Evolutionary conservation across 1,140 invertebrate genomes (phyloP), one percentile per base, ranked within the genome.

Genomic region (Samia ricini): DNA sequence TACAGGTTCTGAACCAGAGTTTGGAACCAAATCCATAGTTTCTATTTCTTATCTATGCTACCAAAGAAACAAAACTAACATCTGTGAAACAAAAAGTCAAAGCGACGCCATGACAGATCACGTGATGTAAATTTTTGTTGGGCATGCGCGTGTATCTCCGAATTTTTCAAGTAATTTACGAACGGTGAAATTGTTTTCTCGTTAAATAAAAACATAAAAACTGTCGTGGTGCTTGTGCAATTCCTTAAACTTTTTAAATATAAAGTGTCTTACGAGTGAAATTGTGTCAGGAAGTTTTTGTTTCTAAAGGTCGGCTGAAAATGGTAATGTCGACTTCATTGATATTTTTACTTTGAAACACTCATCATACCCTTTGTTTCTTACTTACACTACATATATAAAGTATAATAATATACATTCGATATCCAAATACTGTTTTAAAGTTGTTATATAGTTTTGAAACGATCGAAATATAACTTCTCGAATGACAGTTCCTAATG

Each of bases 51-150:
- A 42, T 15, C 33, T 42, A 42, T 42, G 33, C 33, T 42, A 42
- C 4, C 10, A 42, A 42, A 42, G 8, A 12, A 42, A 4, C n/a
- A n/a, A n/a, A n/a, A n/a, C n/a, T n/a, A n/a, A n/a, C n/a, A n/a
- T n/a, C n/a, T n/a, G n/a, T n/a, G n/a, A n/a, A n/a, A n/a, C 64
- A 77, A 79, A 78, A 74, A 67, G 22, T 63, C 49, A 57, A 42
- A 56, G 52, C 60, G 85, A 89, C 87, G 87, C 87, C 87, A 88
- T 89, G 87, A 89, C 85, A 88, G 87, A 78, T 89, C 87, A 89
- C 87, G 87, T 89, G 87, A 89, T 83, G 83, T 89, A 89, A 89
- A 88, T 88, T 89, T 89, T 86, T 82, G 80, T 86, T 77, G 78
- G 87, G 79, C 87, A 89, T 89, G 87, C 87, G 87, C 85, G 81